phyloP scores from a whole-genome alignment of 2,888 invertebrate species.

The Ametastegia equiseti region DNA sequence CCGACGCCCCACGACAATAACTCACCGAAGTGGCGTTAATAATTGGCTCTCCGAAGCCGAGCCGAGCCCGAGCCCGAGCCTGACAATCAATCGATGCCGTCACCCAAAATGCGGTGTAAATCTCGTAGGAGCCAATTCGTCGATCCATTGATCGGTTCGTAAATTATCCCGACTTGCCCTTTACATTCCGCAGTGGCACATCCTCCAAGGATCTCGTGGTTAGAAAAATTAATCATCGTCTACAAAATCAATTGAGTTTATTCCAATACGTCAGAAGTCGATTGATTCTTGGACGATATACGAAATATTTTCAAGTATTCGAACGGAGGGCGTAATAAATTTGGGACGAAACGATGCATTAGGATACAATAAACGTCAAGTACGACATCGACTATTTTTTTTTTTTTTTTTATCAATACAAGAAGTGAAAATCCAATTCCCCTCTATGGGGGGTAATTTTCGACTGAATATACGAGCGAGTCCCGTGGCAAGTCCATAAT shows the following conservation, averaged over 20 bases:
- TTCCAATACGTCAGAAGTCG: no score
- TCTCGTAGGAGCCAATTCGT: conserved; percentile 11
- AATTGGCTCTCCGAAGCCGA: conserved; percentile 8
- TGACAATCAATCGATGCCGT: conserved; percentile 15
- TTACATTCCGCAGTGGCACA: no score
- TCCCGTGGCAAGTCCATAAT: not conserved
- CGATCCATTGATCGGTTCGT: conserved; percentile 16
- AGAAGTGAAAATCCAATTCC: not conserved
- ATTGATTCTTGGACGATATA: no score
- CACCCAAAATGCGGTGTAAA: not conserved
- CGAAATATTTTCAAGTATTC: no score
- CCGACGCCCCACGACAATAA: conserved; percentile 28
- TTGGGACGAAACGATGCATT: no score
- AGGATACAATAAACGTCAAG: no score
- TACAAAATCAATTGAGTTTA: no score
- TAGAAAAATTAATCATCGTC: no score
- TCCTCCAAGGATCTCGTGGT: no score
- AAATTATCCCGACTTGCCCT: not conserved
- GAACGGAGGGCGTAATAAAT: no score
- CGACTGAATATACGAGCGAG: not conserved
- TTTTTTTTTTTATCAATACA: no score
- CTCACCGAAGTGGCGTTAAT: conserved; percentile 15
- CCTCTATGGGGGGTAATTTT: not conserved
- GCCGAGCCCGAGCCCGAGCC: not conserved
- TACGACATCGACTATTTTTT: no score